Evolutionary conservation across 2,888 invertebrate species (phyloP).

Genomic region (Harpalus rubripes): DNA sequence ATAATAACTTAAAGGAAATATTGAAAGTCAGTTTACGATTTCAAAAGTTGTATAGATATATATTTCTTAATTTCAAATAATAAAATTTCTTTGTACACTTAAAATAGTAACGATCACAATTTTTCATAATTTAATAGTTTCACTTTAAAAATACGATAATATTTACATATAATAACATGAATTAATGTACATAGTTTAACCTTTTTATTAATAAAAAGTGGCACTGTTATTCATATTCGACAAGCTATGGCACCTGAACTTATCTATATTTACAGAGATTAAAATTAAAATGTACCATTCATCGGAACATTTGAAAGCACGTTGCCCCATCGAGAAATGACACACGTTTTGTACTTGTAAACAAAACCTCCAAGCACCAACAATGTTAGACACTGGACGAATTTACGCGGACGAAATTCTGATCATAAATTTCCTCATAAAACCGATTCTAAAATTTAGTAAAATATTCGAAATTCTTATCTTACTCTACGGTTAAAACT

Average conservation of each 20-base stretch:
- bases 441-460: conserved; percentile 46
- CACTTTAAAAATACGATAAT: conserved; percentile 55
- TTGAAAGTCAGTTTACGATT: conserved; percentile 24
- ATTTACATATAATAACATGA: conserved; percentile 48
- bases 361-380: conserved; percentile 48
- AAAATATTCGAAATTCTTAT: conserved; percentile 37
- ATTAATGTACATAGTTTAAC: conserved; percentile 59
- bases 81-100: conserved; percentile 59
- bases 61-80: conserved; percentile 58
- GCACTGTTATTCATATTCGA: conserved; percentile 61
- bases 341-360: conserved; percentile 53
- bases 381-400: conserved; percentile 48
- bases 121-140: conserved; percentile 55
- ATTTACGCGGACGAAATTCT: conserved; percentile 30
- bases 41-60: conserved; percentile 56
- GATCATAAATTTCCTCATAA: conserved; percentile 23
- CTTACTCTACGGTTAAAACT: conserved; percentile 18
- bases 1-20: neutral
- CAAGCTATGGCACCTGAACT: conserved; percentile 56
- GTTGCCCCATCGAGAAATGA: conserved; percentile 38
- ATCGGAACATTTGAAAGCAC: conserved; percentile 56
- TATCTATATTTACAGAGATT: conserved; percentile 47
- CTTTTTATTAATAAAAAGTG: conserved; percentile 60
- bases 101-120: conserved; percentile 59
- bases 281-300: conserved; percentile 50